Evolutionary conservation across 2,888 invertebrate genomes (phyloP), one percentile per base, ranked within the genome.

Genomic region (Urechis unicinctus): DNA sequence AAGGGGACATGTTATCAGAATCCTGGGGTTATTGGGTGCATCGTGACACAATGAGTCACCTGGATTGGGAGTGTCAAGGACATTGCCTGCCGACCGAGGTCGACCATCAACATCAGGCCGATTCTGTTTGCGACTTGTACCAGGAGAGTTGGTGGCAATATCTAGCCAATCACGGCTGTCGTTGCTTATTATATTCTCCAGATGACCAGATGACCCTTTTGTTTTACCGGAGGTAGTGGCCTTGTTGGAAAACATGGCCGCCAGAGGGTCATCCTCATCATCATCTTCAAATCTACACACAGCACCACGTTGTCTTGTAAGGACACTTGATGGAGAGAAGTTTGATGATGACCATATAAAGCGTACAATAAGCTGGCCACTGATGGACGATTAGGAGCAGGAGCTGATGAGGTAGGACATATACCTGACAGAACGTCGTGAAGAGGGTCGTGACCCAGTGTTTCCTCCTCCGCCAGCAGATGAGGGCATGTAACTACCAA

Each of bases 401-500:
- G 17, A 6, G 22, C 6, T 9, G 45, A 22, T 6, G 45, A 9
- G 6, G 45, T 9, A 36, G 13, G 9, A 22, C 29, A 25, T 28
- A 26, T n/a, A 89, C 90, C 89, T 79, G 86, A 85, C 67, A 91
- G 83, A 68, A 88, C 88, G 68, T 87, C 87, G 78, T 88, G 93
- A 77, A 88, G 83, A 25, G 87, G 91, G 92, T 89, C 92, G 70
- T 88, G 92, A 36, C 89, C 92, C n/a, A 88, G 90, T n/a, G n/a
- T n/a, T n/a, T n/a, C n/a, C n/a, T n/a, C n/a, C 68, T 88, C 88
- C 86, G 89, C 89, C 13, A 89, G 91, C 29, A 79, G 78, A 90
- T 88, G 36, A 81, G 59, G 70, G 75, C 64, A 72, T 70, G 63
- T 77, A 76, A 53, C 69, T 68, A 41, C 76, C 77, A 69, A 75